A percentile compares a stretch with the other conserved stretches of the same genome.
Evolutionary conservation across 2,888 invertebrate genomes (phyloP).

Genomic region (Plutella xylostella): DNA sequence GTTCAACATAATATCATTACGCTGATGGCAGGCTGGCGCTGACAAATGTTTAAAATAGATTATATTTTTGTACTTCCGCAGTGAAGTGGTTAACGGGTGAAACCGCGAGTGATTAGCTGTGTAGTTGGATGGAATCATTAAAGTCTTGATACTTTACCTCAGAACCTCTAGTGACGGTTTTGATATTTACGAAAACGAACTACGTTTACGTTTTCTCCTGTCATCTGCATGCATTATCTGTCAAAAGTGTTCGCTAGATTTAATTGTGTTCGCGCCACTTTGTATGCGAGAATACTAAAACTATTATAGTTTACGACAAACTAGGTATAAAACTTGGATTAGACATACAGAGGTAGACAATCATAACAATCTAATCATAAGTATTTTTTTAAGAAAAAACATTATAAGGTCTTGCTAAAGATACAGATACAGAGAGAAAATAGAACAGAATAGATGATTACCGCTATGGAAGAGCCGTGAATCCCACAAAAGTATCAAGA

Average conservation of each 20-base stretch:
- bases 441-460: no score
- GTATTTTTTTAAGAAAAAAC: not conserved
- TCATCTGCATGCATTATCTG: not conserved
- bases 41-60: constrained; percentile 66
- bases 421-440: no score
- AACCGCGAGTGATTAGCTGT: constrained; percentile 46
- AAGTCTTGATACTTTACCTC: not conserved
- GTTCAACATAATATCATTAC: constrained; percentile 27
- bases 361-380: no score
- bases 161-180: not conserved
- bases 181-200: not conserved
- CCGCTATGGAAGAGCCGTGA: no score
- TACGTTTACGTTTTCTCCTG: not conserved
- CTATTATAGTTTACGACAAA: no score
- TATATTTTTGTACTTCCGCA: constrained; percentile 63
- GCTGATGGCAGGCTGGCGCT: constrained; percentile 26
- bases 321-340: no score
- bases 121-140: constrained; percentile 18
- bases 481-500: constrained; percentile 29
- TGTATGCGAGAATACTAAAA: no score
- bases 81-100: constrained; percentile 25
- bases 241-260: not conserved
- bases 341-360: not conserved
- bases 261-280: no score
- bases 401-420: not conserved